Evolutionary conservation across 2,113 vertebrate genomes (phyloP).

Genomic region (Dolichotis patagonum): DNA sequence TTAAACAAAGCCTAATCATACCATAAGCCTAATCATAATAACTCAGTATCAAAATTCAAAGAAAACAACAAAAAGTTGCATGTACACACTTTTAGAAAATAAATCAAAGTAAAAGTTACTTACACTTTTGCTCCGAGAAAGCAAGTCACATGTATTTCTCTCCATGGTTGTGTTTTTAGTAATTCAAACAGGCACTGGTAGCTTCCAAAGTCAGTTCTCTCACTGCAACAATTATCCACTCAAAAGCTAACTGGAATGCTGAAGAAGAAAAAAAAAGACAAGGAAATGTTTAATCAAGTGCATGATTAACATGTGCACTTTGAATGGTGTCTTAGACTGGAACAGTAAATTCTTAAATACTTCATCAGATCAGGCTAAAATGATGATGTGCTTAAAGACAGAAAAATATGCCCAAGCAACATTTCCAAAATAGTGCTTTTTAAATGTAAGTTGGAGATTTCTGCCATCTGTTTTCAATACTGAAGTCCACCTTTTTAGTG

Average conservation of each 20-base stretch:
- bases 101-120: conserved; percentile 78
- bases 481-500: conserved; percentile 20
- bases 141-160: conserved; percentile 74
- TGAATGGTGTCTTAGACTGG: conserved; percentile 44
- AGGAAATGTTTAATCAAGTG: conserved; percentile 81
- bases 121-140: conserved; percentile 86
- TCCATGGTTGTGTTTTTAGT: conserved; percentile 80
- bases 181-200: conserved; percentile 49
- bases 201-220: conserved; percentile 60
- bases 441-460: conserved; percentile 66
- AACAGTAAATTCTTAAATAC: conserved; percentile 71
- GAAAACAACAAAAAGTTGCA: not conserved
- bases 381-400: conserved; percentile 48
- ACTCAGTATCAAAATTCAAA: conserved; percentile 2
- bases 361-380: conserved; percentile 58
- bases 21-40: not conserved
- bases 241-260: conserved; percentile 75
- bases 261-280: conserved; percentile 58
- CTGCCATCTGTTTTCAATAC: conserved; percentile 65
- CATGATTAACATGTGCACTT: conserved; percentile 76
- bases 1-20: not conserved
- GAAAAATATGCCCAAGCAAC: conserved; percentile 36
- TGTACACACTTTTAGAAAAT: not conserved
- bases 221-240: conserved; percentile 65
- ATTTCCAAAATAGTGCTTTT: conserved; percentile 62